Percentiles rank a stretch among this genome's conserved stretches.
Evolutionary conservation across 1,140 invertebrate species (phyloP).

Genomic region (Heliconius congener): DNA sequence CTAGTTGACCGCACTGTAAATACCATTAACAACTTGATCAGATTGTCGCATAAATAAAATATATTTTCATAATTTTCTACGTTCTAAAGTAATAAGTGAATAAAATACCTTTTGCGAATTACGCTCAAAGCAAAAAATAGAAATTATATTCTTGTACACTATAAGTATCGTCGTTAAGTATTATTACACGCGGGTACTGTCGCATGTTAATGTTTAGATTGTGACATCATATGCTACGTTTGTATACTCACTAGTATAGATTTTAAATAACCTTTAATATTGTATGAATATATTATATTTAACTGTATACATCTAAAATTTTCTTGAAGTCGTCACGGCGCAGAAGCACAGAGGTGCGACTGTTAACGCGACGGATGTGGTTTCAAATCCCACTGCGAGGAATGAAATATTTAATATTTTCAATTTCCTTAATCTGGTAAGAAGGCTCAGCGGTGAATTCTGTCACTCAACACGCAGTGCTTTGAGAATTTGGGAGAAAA

Average conservation of each 20-base stretch:
- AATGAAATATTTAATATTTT: too few relatives aligned
- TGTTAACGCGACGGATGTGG: too few relatives aligned
- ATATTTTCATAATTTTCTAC: background rate
- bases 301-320: too few relatives aligned
- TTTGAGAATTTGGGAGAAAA: too few relatives aligned
- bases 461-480: too few relatives aligned
- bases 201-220: conserved; percentile 10
- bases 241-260: background rate
- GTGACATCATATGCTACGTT: conserved; percentile 5
- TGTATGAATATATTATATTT: too few relatives aligned
- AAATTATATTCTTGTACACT: background rate
- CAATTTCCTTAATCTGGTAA: too few relatives aligned
- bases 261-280: background rate
- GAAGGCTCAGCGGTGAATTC: too few relatives aligned
- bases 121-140: background rate
- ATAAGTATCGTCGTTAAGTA: background rate
- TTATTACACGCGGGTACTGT: conserved; percentile 7
- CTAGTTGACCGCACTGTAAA: background rate
- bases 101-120: background rate
- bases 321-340: too few relatives aligned
- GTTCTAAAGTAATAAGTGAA: background rate
- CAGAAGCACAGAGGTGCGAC: too few relatives aligned
- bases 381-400: too few relatives aligned
- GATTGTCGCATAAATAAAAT: background rate
- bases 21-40: background rate